A percentile compares a stretch with the other conserved stretches of the same genome.
phyloP scores from a whole-genome alignment of 2,113 vertebrate genomes.

The Campylomormyrus numenius region DNA sequence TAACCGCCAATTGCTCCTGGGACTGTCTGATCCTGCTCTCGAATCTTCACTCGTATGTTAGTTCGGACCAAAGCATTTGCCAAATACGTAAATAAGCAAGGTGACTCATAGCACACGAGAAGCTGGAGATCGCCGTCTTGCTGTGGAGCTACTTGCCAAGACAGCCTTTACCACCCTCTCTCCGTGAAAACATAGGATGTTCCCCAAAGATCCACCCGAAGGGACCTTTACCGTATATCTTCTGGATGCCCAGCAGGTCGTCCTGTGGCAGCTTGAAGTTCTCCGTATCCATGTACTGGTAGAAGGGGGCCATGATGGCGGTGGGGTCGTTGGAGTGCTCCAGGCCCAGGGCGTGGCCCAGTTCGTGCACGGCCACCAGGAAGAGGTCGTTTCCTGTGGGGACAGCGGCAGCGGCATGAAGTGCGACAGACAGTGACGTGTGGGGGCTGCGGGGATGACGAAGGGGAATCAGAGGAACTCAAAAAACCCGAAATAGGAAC shows the following conservation, averaged over 20 bases:
- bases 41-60: neutral
- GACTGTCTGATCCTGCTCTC: neutral
- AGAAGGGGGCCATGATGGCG: conserved; percentile 72
- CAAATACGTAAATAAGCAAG: neutral
- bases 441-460: neutral
- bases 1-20: neutral
- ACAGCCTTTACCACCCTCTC: neutral
- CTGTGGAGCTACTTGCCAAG: too few relatives aligned
- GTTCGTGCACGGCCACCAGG: conserved; percentile 69
- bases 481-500: neutral
- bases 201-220: neutral
- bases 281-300: conserved; percentile 71
- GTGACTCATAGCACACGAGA: neutral
- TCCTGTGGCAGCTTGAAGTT: conserved; percentile 71
- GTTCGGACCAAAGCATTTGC: neutral
- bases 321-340: conserved; percentile 70
- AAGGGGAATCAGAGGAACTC: neutral
- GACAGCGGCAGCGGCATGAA: neutral
- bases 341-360: conserved; percentile 68
- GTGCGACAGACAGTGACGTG: conserved; percentile 11
- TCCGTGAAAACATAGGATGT: neutral
- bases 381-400: conserved; percentile 63
- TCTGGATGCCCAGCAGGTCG: conserved; percentile 71
- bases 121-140: neutral
- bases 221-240: conserved; percentile 62